Evolutionary conservation across 2,888 invertebrate species (phyloP), one percentile per base, ranked within the genome.

Genomic region (Phragmatobia fuliginosa): DNA sequence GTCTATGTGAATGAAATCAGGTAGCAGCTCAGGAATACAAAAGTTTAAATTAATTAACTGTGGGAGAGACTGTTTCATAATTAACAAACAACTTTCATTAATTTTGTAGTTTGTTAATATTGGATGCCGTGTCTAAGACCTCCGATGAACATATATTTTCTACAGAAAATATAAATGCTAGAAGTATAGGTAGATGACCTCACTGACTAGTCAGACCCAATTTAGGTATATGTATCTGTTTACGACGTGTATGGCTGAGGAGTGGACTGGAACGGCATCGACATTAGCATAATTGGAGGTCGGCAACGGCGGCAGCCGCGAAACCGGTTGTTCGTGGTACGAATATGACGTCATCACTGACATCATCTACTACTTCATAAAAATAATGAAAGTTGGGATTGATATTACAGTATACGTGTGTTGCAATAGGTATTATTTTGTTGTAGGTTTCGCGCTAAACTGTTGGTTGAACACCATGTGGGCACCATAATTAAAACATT

Each of bases 221-320:
- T 79, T 80, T 79, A 80, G 73, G 52, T 72, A 70, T 71, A 81
- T 78, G 71, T 80, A 69, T 75, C 79, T 80, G 81, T 85, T 82
- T 81, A 85, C 77, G 81, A 76, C 75, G 79, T 62, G 63, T 76
- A 73, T 75, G 68, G 67, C 67, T 69, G 78, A 88, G 85, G 87
- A 88, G 83, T 87, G 85, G 84, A 86, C 83, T 87, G 86, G 76
- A 80, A 74, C 75, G 79, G 77, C 77, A 75, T 85, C 87, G 83
- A 82, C 84, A 94, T 93, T 94, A 89, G 85, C 92, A 93, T 93
- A 93, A 93, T 91, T 93, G 91, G 93, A 94, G 94, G 94, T 90
- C 92, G 87, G 74, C 88, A 80, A 77, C 80, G 74, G 72, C 76
- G 81, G 76, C 70, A 73, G 77, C 75, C 81, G 77, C 81, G 81